Evolutionary conservation across 1,140 invertebrate species (phyloP).

Genomic region (Macrotrachela quadricornifera): DNA sequence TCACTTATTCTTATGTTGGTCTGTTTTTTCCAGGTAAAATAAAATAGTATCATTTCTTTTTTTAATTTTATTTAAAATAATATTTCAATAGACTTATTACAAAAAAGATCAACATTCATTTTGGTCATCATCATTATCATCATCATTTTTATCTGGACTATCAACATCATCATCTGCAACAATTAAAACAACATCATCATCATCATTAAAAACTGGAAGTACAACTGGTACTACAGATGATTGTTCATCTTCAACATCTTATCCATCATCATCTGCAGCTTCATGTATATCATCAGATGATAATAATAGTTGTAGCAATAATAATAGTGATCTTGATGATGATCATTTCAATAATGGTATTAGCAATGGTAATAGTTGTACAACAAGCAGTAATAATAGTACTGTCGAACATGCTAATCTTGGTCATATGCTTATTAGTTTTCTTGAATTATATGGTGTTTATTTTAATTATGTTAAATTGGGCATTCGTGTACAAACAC

Average conservation of each 20-base stretch:
- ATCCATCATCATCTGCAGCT: no score
- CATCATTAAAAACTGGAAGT: no score
- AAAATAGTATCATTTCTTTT: not conserved
- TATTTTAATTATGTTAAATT: conserved; percentile 85
- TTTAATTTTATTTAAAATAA: conserved; percentile 28
- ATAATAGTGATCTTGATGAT: not conserved
- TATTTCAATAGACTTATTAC: no score
- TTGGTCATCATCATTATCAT: no score
- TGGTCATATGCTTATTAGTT: conserved; percentile 80
- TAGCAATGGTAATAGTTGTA: not conserved
- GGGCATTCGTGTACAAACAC: conserved; percentile 65
- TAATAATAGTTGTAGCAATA: conserved; percentile 11
- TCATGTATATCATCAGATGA: no score
- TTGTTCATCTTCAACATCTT: no score
- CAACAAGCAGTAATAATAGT: no score
- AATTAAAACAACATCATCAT: no score
- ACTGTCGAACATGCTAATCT: conserved; percentile 39
- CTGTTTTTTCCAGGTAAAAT: conserved; percentile 63
- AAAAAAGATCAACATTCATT: no score
- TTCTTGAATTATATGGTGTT: conserved; percentile 84
- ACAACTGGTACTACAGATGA: no score
- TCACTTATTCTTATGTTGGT: conserved; percentile 93
- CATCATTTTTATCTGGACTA: no score
- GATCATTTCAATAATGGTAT: not conserved
- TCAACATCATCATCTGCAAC: no score